Evolutionary conservation across 2,113 vertebrate species (phyloP).

Genomic region (Progne subis): DNA sequence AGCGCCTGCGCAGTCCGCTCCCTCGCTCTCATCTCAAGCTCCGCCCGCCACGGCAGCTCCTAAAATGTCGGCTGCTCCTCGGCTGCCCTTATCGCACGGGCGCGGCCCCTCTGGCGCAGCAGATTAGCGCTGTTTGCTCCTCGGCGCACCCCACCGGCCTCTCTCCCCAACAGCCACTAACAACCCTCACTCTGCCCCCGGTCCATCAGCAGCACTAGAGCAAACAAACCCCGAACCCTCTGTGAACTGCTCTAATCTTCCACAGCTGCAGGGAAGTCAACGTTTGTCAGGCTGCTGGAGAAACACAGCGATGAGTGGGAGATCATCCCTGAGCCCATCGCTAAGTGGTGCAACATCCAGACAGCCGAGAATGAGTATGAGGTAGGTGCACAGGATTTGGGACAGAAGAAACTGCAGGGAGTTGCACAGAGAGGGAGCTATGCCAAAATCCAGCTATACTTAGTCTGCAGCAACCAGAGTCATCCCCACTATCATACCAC

Average conservation of each 20-base stretch:
- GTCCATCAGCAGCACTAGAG: rapidly evolving
- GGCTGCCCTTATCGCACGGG: background rate
- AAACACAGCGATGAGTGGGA: constrained; percentile 77
- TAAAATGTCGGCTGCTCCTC: constrained; percentile 29
- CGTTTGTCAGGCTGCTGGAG: constrained; percentile 75
- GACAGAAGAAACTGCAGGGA: no score
- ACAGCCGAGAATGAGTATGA: constrained; percentile 57
- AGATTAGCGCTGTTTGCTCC: background rate
- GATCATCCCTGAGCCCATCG: constrained; percentile 79
- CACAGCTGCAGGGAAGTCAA: constrained; percentile 79
- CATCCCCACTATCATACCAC: background rate
- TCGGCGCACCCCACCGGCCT: background rate
- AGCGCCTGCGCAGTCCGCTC: background rate
- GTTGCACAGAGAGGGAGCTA: background rate
- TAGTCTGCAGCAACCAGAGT: background rate
- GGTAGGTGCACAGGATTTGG: background rate
- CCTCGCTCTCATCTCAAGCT: background rate
- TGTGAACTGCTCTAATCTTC: background rate
- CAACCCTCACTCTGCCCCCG: no score
- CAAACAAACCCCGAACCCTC: rapidly evolving
- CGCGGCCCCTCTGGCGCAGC: background rate
- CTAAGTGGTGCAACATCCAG: constrained; percentile 82
- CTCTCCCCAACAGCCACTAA: rapidly evolving
- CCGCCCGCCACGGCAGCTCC: background rate
- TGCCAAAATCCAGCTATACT: background rate